Evolutionary conservation across 2,888 invertebrate genomes (phyloP).

Genomic region (Spilosoma lubricipeda): DNA sequence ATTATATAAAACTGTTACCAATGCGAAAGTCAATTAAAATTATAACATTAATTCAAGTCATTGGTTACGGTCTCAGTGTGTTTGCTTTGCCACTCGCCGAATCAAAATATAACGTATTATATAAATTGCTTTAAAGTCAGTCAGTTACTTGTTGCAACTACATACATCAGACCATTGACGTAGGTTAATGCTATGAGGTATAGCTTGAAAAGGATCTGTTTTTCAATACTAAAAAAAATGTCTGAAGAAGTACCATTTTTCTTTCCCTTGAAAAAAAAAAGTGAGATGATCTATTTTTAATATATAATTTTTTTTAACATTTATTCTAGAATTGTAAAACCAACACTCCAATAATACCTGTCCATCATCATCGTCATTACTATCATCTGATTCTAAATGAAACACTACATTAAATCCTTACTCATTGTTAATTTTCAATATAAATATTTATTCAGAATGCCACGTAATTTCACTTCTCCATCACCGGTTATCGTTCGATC

Average conservation of each 20-base stretch:
- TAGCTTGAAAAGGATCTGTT: neutral
- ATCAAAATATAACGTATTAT: constrained; percentile 48
- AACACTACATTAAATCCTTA: constrained; percentile 13
- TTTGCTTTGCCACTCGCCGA: constrained; percentile 44
- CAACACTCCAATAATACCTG: too few species aligned
- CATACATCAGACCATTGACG: constrained; percentile 35
- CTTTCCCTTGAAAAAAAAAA: too few species aligned
- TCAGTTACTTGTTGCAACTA: constrained; percentile 38
- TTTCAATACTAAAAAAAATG: too few species aligned
- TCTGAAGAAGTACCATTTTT: too few species aligned
- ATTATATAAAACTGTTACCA: constrained; percentile 12
- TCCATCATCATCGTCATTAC: too few species aligned
- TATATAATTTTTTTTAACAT: too few species aligned
- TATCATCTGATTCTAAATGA: neutral
- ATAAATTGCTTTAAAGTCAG: constrained; percentile 48
- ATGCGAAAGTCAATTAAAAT: constrained; percentile 56
- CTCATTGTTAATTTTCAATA: constrained; percentile 35
- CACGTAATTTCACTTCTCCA: constrained; percentile 59
- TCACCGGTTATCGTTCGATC: constrained; percentile 58
- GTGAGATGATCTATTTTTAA: too few species aligned
- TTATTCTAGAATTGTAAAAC: too few species aligned
- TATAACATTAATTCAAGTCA: constrained; percentile 58
- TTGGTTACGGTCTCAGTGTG: constrained; percentile 39
- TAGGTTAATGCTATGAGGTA: constrained; percentile 26
- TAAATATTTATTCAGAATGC: constrained; percentile 50